Conservation (phyloP, 2,113 vertebrate species). For the Scartelaos histophorus region DNA sequence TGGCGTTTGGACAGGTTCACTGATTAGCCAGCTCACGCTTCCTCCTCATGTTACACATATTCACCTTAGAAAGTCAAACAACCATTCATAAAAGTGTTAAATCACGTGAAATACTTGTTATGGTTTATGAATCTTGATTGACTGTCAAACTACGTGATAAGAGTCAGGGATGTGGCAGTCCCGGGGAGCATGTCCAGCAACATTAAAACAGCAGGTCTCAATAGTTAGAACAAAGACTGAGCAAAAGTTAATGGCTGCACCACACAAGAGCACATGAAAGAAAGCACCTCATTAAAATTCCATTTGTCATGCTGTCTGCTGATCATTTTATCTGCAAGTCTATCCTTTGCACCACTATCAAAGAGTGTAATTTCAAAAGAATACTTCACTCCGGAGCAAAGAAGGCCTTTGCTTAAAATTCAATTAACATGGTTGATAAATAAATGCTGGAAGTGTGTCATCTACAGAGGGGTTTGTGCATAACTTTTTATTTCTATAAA, state of each 20-base stretch:
- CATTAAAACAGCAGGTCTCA: constrained; percentile 93
- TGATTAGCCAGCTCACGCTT: constrained; percentile 24
- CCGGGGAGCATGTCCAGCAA: constrained; percentile 90
- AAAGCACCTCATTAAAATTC: constrained; percentile 92
- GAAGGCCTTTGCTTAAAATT: constrained; percentile 70
- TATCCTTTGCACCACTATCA: constrained; percentile 83
- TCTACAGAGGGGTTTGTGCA: constrained; percentile 71
- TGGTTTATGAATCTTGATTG: constrained; percentile 81
- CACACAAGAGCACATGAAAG: constrained; percentile 92
- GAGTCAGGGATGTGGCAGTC: constrained; percentile 84
- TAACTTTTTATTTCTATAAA: constrained; percentile 39
- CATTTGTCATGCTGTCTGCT: constrained; percentile 93
- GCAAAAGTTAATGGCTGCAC: constrained; percentile 80
- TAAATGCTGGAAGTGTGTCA: constrained; percentile 69
- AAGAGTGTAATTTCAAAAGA: constrained; percentile 89
- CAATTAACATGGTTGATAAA: constrained; percentile 73
- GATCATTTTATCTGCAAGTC: constrained; percentile 95
- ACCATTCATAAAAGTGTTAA: background rate
- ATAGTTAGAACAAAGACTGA: constrained; percentile 78
- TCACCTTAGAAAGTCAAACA: background rate
- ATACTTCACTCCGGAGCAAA: constrained; percentile 81
- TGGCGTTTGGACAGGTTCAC: constrained; percentile 25
- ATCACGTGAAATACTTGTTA: constrained; percentile 72
- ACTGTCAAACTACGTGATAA: constrained; percentile 88
- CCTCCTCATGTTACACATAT: background rate